phyloP scores from a whole-genome alignment of 1,140 invertebrate species.

The Mesaphorura yosii region DNA sequence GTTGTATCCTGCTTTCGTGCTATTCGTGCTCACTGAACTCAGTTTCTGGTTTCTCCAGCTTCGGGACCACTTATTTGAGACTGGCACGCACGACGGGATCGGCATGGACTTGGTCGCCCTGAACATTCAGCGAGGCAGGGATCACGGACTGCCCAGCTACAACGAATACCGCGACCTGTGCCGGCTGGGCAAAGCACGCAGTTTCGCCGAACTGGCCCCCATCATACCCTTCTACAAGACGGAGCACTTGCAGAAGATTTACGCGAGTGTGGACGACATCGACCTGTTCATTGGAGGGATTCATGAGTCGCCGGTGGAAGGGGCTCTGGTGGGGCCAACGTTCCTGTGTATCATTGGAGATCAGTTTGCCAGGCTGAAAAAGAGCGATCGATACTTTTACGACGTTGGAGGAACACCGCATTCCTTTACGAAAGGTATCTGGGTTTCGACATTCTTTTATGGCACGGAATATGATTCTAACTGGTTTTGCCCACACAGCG shows the following conservation, averaged over 20 bases:
- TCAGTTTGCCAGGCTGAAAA: conserved; percentile 41
- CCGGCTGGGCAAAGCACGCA: conserved; percentile 37
- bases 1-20: not conserved
- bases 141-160: conserved; percentile 41
- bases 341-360: conserved; percentile 48
- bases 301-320: conserved; percentile 40
- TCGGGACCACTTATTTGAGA: conserved; percentile 23
- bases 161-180: conserved; percentile 42
- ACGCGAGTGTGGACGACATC: conserved; percentile 42
- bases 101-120: conserved; percentile 73
- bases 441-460: conserved; percentile 23
- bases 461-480: not conserved
- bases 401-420: conserved; percentile 44
- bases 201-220: conserved; percentile 19
- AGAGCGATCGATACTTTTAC: conserved; percentile 44
- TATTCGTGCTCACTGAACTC: not conserved
- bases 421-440: conserved; percentile 40
- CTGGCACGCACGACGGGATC: conserved; percentile 43
- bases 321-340: conserved; percentile 47
- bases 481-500: conserved; percentile 31
- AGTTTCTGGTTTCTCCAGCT: conserved; percentile 12
- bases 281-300: conserved; percentile 45
- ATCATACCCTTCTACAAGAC: conserved; percentile 28
- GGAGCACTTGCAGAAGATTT: conserved; percentile 32
- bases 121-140: conserved; percentile 40